phyloP scores from a whole-genome alignment of 1,140 invertebrate genomes.

The Drosophila nebulosa region DNA sequence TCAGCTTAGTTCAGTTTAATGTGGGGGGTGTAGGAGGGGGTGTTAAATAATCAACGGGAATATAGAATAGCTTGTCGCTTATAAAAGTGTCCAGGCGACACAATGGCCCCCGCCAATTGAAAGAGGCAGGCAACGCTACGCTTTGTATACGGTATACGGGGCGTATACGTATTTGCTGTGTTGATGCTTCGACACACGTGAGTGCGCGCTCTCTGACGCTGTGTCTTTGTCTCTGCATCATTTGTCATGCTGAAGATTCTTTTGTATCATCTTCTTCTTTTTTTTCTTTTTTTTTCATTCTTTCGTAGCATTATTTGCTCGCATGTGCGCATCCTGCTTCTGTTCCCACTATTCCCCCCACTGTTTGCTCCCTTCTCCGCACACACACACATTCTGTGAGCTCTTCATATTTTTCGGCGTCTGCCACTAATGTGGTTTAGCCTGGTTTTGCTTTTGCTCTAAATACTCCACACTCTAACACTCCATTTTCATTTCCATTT shows the following conservation, averaged over 20 bases:
- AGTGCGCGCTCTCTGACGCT: conserved; percentile 16
- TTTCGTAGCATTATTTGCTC: conserved; percentile 19
- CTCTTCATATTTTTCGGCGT: neutral
- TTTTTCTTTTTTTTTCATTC: too few species aligned
- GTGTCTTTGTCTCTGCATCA: conserved; percentile 36
- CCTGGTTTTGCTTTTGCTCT: neutral
- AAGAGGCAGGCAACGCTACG: too few species aligned
- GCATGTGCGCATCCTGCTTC: conserved; percentile 10
- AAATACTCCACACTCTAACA: too few species aligned
- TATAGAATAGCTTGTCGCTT: conserved; percentile 24
- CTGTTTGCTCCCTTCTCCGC: neutral
- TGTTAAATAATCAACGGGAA: too few species aligned
- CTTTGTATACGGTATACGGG: too few species aligned
- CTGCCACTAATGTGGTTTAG: neutral
- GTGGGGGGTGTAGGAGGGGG: neutral
- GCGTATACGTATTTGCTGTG: neutral
- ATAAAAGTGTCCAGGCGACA: conserved; percentile 30
- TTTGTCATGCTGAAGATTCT: conserved; percentile 54
- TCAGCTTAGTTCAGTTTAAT: conserved; percentile 17
- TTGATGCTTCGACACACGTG: conserved; percentile 45
- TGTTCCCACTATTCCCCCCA: conserved; percentile 10
- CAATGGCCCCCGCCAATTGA: neutral
- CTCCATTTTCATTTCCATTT: neutral
- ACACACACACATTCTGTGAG: neutral
- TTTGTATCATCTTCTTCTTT: too few species aligned